phyloP scores from a whole-genome alignment of 2,113 vertebrate species.

The Ptilonorhynchus violaceus region DNA sequence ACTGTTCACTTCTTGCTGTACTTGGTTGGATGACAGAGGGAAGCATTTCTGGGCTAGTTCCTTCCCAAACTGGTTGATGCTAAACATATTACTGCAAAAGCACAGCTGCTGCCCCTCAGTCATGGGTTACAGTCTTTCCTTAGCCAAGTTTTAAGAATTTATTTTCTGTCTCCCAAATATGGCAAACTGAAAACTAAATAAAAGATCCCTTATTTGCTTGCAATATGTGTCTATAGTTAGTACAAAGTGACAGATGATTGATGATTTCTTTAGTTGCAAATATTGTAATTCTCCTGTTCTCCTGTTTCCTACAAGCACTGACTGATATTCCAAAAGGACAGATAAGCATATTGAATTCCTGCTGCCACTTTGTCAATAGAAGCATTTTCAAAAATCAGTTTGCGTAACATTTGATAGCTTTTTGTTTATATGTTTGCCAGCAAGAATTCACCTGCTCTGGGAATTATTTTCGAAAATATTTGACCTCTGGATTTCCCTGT shows the following conservation, averaged over 20 bases:
- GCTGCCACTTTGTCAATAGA: neutral
- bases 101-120: neutral
- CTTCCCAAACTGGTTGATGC: neutral
- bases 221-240: neutral
- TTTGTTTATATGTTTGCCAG: neutral
- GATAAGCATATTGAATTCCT: neutral
- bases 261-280: constrained; percentile 11
- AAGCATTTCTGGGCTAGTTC: neutral
- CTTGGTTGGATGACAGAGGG: neutral
- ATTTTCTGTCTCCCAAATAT: neutral
- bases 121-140: neutral
- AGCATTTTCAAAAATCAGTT: neutral
- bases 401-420: neutral
- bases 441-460: neutral
- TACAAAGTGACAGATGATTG: neutral
- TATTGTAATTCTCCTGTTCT: neutral
- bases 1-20: neutral
- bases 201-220: neutral
- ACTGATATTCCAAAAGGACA: neutral
- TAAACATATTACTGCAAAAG: neutral
- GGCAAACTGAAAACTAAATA: neutral
- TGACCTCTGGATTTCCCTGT: neutral
- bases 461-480: neutral
- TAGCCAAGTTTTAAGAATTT: neutral
- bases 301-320: neutral